Base-by-base conservation (phyloP, 1,140 invertebrate genomes). In the Littorina saxatilis region DNA sequence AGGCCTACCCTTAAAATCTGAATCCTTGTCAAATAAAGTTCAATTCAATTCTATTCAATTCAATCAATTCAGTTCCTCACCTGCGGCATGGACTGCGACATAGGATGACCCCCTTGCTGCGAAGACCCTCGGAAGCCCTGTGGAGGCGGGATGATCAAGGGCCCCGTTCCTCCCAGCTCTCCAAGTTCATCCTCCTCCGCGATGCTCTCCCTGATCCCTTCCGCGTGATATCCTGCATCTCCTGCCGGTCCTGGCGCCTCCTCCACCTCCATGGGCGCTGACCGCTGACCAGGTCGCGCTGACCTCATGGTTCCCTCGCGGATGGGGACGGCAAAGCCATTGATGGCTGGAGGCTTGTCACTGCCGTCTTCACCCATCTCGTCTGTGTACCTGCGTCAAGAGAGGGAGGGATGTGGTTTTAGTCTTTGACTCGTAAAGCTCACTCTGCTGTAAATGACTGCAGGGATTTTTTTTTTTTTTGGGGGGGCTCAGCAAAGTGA, bases 41-140 rank as follows among this genome's bases (percentile, higher is more conserved):
- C n/a, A n/a, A n/a, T n/a, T n/a, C n/a, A n/a, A n/a, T n/a, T n/a
- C n/a, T n/a, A n/a, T n/a, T n/a, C n/a, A n/a, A n/a, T n/a, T n/a
- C n/a, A n/a, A n/a, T n/a, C n/a, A n/a, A n/a, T n/a, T n/a, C 9
- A 11, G 20, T 50, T 50, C 20, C 80, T 77, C 83, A 91, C 90
- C 86, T 91, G 90, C 63, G 90, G 88, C 52, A 90, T 50, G 1
- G 88, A 89, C 81, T 90, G 88, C 37, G 87, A 86, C 35, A 90
- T 84, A 70, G 84, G 84, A 61, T 85, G 83, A 83, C 81, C 85
- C 83, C 52, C 80, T 80, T 63, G 43, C 80, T 61, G 83, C 74
- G 52, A 81, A 78, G 76, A 76, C 35, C 85, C 87, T 68, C 88
- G 70, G 83, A 90, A 89, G 32, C 85, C 88, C 68, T 89, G 88